Conservation (phyloP, 2,797 vertebrate species). For the Aplochiton taeniatus region DNA sequence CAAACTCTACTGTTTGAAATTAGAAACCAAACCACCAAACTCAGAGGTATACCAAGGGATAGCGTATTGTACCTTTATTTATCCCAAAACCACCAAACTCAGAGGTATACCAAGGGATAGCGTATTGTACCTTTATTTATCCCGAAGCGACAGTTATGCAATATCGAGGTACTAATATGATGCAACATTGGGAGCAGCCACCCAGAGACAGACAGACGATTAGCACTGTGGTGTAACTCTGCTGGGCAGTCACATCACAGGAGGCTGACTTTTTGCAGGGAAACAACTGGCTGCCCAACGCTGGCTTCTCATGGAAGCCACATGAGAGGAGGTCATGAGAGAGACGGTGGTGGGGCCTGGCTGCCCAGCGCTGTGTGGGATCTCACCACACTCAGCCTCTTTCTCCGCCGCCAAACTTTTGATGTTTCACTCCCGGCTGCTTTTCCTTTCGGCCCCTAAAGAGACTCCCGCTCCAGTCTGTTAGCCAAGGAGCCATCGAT, state of each 20-base stretch:
- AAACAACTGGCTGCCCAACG: slow-evolving; percentile 70
- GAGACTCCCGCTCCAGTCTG: slow-evolving; percentile 58
- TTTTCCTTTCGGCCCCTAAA: slow-evolving; percentile 56
- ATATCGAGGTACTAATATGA: slow-evolving; percentile 36
- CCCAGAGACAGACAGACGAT: slow-evolving; percentile 58
- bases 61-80: too few relatives aligned
- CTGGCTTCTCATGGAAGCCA: slow-evolving; percentile 74
- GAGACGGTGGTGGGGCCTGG: slow-evolving; percentile 59
- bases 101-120: too few relatives aligned
- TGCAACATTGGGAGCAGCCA: slow-evolving; percentile 25
- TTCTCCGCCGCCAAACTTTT: slow-evolving; percentile 53
- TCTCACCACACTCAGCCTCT: slow-evolving; percentile 65
- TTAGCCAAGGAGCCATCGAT: slow-evolving; percentile 32
- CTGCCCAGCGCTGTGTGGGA: slow-evolving; percentile 70
- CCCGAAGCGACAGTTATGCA: neutral
- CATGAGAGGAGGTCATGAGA: slow-evolving; percentile 75
- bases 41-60: too few relatives aligned
- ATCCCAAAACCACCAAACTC: too few relatives aligned
- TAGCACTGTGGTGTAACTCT: slow-evolving; percentile 56
- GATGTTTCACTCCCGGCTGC: slow-evolving; percentile 50
- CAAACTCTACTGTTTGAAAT: too few relatives aligned
- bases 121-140: too few relatives aligned
- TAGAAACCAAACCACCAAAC: too few relatives aligned
- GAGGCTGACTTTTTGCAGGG: slow-evolving; percentile 70
- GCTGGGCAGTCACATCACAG: slow-evolving; percentile 49